phyloP scores from a whole-genome alignment of 2,113 vertebrate species.

The Myiozetetes cayanensis region DNA sequence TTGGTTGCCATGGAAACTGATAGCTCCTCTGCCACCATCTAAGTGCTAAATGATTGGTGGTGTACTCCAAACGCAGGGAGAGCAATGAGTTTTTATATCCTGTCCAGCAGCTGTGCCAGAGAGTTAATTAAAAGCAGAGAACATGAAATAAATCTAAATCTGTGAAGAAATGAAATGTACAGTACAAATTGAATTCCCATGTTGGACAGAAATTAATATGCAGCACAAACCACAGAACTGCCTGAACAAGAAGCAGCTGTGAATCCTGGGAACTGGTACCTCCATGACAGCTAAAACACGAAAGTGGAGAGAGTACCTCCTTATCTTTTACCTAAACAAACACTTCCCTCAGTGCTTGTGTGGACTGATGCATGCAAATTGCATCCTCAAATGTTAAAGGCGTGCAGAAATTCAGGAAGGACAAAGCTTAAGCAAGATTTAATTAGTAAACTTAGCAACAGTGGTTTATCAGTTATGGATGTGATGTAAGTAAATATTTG shows the following conservation, averaged over 20 bases:
- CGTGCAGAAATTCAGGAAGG: constrained; percentile 63
- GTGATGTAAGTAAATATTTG: constrained; percentile 69
- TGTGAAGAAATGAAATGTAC: constrained; percentile 90
- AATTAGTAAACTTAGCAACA: constrained; percentile 71
- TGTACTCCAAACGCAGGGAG: constrained; percentile 79
- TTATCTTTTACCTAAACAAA: constrained; percentile 72
- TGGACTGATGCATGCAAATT: constrained; percentile 67
- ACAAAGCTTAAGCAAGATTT: constrained; percentile 76
- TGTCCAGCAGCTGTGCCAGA: constrained; percentile 83
- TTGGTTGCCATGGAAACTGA: constrained; percentile 90
- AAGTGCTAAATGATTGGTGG: constrained; percentile 94
- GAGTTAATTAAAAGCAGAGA: constrained; percentile 95
- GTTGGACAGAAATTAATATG: constrained; percentile 85
- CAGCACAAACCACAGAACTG: constrained; percentile 75
- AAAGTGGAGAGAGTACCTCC: constrained; percentile 57
- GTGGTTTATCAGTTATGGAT: constrained; percentile 72
- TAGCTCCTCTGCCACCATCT: constrained; percentile 88
- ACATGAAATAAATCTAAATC: constrained; percentile 96
- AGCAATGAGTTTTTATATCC: constrained; percentile 88
- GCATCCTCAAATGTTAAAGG: constrained; percentile 54
- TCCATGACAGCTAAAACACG: constrained; percentile 46
- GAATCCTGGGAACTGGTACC: constrained; percentile 69
- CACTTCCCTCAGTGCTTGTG: constrained; percentile 46
- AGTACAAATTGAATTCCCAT: constrained; percentile 91
- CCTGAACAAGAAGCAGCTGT: constrained; percentile 74